Evolutionary conservation across 2,888 invertebrate species (phyloP).

Genomic region (Eledone cirrhosa): DNA sequence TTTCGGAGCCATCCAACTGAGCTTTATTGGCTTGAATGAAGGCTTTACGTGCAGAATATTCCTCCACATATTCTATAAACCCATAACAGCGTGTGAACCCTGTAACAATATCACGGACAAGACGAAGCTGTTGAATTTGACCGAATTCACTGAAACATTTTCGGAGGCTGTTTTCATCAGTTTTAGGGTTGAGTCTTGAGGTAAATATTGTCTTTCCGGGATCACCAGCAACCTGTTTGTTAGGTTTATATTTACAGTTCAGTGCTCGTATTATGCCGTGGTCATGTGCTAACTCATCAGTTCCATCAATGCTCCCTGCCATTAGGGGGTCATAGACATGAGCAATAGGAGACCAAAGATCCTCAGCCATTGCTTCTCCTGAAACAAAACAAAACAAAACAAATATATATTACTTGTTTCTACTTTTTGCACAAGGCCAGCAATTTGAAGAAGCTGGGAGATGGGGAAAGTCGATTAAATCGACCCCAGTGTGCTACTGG

Average conservation of each 20-base stretch:
- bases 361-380: neutral
- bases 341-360: slow-evolving; percentile 65
- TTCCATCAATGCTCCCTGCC: slow-evolving; percentile 88
- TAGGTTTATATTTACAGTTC: slow-evolving; percentile 68
- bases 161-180: slow-evolving; percentile 72
- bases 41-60: slow-evolving; percentile 74
- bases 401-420: neutral
- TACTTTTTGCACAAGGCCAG: no score
- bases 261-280: slow-evolving; percentile 79
- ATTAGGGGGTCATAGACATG: slow-evolving; percentile 80
- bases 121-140: slow-evolving; percentile 72
- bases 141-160: slow-evolving; percentile 73
- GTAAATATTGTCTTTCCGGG: slow-evolving; percentile 81
- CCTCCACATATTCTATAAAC: slow-evolving; percentile 81
- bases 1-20: slow-evolving; percentile 74
- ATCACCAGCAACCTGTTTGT: slow-evolving; percentile 73
- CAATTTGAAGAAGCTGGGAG: no score
- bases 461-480: no score
- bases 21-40: slow-evolving; percentile 73
- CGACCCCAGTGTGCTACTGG: no score
- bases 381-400: neutral
- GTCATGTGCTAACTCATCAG: slow-evolving; percentile 84
- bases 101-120: slow-evolving; percentile 84
- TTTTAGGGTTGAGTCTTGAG: slow-evolving; percentile 76
- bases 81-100: slow-evolving; percentile 84